Base-by-base conservation (phyloP, 2,797 vertebrate species). In the Glyptemys insculpta region DNA sequence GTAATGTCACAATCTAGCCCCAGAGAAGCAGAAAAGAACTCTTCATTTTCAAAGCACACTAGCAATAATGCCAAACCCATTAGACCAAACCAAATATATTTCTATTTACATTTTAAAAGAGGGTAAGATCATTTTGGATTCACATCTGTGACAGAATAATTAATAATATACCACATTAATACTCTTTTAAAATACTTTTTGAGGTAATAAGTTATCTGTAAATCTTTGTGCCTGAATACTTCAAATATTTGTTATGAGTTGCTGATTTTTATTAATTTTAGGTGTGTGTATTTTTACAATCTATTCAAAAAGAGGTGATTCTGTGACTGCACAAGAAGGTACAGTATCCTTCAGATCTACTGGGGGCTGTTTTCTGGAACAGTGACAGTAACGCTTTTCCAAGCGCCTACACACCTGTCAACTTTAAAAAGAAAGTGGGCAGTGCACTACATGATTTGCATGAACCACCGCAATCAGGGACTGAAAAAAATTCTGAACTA, bases 321-420 rank as follows among this genome's bases (percentile, higher is more conserved):
- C 16, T 47, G 96, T 76, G 92, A 95, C 94, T 94, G 97, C 95
- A 94, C 59, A 78, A 81, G 94, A 92, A 93, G 94, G 88, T 37
- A 83, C 92, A 81, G 88, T 94, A 91, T 62, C 83, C 95, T 97
- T 91, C 94, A 96, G 93, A 89, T 93, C 92, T 82, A 11, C 95
- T 94, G 87, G 95, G 94, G 91, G 90, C 57, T 98, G 94, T 97
- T 97, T 98, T 96, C 91, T 59, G 95, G 94, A 96, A 95, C 86
- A 87, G 53, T 96, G 94, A 91, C 97, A 96, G 76, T 86, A 86
- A 98, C 81, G 84, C 91, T 97, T 97, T 97, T 95, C 96, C 95
- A 91, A 95, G 94, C 62, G 95, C 96, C 97, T 93, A 95, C 97
- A 97, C 93, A 97, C 53, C 96, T 98, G 97, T 97, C 96, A 98